phyloP scores from a whole-genome alignment of 2,113 vertebrate species.

The Illadopsis cleaveri region DNA sequence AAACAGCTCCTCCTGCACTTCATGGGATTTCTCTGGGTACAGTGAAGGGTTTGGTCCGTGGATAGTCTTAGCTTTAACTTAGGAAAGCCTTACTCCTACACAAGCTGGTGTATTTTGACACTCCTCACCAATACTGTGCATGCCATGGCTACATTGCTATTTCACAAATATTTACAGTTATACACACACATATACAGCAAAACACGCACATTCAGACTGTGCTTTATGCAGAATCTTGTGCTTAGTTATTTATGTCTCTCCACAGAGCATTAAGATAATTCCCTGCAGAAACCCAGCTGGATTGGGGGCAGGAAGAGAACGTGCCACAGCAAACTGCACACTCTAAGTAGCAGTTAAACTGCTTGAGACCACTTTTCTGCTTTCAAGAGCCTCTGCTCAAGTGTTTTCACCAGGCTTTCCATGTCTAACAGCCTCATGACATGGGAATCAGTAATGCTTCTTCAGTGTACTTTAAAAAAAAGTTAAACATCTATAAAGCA shows the following conservation, averaged over 20 bases:
- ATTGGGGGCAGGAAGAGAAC: conserved; percentile 2
- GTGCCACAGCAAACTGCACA: neutral
- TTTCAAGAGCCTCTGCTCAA: conserved; percentile 53
- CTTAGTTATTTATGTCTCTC: neutral
- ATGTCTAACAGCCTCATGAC: conserved; percentile 36
- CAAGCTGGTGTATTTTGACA: neutral
- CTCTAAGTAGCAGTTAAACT: conserved; percentile 35
- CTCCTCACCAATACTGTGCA: neutral
- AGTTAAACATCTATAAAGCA: conserved; percentile 37
- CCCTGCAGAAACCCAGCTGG: conserved; percentile 9
- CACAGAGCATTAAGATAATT: neutral
- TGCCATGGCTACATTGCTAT: neutral
- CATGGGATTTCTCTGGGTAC: neutral
- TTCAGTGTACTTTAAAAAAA: conserved; percentile 7
- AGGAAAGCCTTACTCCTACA: neutral
- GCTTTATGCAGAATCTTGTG: neutral
- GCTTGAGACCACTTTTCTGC: conserved; percentile 57
- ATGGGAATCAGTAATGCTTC: conserved; percentile 43
- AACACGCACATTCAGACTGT: neutral
- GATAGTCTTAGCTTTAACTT: neutral
- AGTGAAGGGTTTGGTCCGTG: neutral
- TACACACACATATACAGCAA: neutral
- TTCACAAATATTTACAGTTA: neutral
- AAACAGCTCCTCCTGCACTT: neutral
- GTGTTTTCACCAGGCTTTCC: conserved; percentile 53